Percentiles rank a stretch among this genome's conserved stretches.
Conservation (phyloP, 1,140 invertebrate species). For the Leptopilina boulardi region DNA sequence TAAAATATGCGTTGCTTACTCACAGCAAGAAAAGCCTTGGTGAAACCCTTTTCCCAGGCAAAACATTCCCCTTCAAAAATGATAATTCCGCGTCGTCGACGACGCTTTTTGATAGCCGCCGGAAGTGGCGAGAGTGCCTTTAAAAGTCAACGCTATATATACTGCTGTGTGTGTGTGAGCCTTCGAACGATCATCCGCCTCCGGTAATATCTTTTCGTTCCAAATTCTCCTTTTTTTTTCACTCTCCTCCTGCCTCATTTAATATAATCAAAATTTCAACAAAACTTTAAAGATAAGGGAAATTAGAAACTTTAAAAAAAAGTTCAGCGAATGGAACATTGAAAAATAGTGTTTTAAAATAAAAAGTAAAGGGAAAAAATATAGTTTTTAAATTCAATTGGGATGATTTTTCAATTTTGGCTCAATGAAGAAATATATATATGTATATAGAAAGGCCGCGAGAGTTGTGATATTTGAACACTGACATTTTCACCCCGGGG, state of each 20-base stretch:
- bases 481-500: slow-evolving; percentile 73
- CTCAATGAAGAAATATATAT: slow-evolving; percentile 1
- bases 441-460: slow-evolving; percentile 53
- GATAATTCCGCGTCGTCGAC: slow-evolving; percentile 56
- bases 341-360: not conserved
- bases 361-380: not conserved
- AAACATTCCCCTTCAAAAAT: slow-evolving; percentile 61
- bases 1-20: slow-evolving; percentile 61
- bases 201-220: slow-evolving; percentile 15
- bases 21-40: slow-evolving; percentile 43
- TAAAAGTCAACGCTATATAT: slow-evolving; percentile 50
- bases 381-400: not conserved
- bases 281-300: too few relatives aligned
- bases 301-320: too few relatives aligned
- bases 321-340: too few relatives aligned
- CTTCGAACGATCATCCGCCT: slow-evolving; percentile 20
- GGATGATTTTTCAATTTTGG: slow-evolving; percentile 40
- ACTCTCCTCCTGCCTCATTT: too few relatives aligned
- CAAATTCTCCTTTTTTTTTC: not conserved
- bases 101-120: slow-evolving; percentile 58
- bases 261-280: too few relatives aligned
- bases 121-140: slow-evolving; percentile 62
- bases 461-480: slow-evolving; percentile 67
- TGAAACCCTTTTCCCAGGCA: slow-evolving; percentile 63
- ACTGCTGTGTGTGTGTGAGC: too few relatives aligned